These are phyloP conservation scores for Dichetophora obliterata DNA, from an alignment of 2,888 invertebrate species.

Conservation along the genomic window DNA sequence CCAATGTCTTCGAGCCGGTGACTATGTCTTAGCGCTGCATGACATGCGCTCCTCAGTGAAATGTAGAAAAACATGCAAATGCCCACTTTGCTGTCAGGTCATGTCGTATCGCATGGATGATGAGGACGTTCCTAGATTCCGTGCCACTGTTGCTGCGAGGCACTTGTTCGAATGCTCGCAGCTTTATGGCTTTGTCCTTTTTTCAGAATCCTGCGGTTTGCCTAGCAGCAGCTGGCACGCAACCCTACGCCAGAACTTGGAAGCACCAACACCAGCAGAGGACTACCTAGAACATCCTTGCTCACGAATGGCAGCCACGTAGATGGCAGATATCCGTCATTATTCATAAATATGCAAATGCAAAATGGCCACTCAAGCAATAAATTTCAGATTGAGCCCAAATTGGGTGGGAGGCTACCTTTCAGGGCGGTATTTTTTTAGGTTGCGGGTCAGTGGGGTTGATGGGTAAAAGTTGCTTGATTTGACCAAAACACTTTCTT, in stretches of 20 bases:
- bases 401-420: conserved; percentile 41
- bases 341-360: conserved; percentile 70
- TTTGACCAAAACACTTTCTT: no score
- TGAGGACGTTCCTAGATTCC: conserved; percentile 47
- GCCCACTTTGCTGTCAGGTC: conserved; percentile 39
- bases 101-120: conserved; percentile 45
- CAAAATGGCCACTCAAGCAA: conserved; percentile 57
- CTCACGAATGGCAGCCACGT: conserved; percentile 22
- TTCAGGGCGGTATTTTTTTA: not conserved
- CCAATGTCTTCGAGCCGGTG: conserved; percentile 63
- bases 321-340: conserved; percentile 36
- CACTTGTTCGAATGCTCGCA: conserved; percentile 32
- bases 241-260: not conserved
- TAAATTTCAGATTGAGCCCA: conserved; percentile 65
- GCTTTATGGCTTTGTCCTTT: conserved; percentile 36
- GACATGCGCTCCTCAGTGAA: conserved; percentile 33
- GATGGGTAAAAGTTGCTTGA: not conserved
- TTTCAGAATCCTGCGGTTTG: conserved; percentile 21
- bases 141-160: conserved; percentile 39
- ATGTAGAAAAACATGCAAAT: conserved; percentile 37
- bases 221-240: not conserved
- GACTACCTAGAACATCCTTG: not conserved
- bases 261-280: not conserved
- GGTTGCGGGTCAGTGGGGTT: not conserved
- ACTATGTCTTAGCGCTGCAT: conserved; percentile 28